Conservation (phyloP, 2,888 invertebrate genomes). For the Bombylius discolor region DNA sequence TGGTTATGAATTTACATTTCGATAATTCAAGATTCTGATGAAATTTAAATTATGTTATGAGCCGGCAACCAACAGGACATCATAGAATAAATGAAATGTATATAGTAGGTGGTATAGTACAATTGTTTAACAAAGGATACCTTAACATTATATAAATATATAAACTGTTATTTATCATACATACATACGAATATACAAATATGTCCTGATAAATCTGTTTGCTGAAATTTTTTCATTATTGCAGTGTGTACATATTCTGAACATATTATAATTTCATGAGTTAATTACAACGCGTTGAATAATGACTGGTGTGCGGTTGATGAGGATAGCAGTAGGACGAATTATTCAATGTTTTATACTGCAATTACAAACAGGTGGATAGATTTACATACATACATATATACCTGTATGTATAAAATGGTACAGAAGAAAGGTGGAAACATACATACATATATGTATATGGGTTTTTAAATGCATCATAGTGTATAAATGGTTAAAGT, state of each 20-base stretch:
- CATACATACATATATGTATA: too few species aligned
- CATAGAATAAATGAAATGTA: too few species aligned
- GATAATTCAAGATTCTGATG: conserved; percentile 1
- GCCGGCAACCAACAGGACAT: background rate
- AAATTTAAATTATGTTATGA: conserved; percentile 10
- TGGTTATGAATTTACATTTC: background rate
- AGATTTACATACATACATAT: background rate
- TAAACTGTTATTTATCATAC: background rate
- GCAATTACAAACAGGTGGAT: background rate
- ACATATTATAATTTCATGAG: conserved; percentile 9
- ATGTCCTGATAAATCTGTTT: too few species aligned
- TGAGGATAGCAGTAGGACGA: background rate
- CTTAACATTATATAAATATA: too few species aligned
- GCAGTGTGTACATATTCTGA: conserved; percentile 3
- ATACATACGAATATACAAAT: too few species aligned
- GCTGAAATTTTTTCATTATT: too few species aligned
- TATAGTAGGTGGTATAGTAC: too few species aligned
- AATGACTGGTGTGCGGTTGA: conserved; percentile 1
- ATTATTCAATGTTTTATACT: background rate
- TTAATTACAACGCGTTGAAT: conserved; percentile 11
- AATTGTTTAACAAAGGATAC: too few species aligned
- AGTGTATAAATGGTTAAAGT: background rate
- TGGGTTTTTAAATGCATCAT: too few species aligned
- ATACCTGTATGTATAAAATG: too few species aligned
- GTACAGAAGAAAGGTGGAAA: too few species aligned